These are phyloP conservation scores for Chrysaora quinquecirrha DNA, from an alignment of 30 jellyfish, hydroid and myxozoan genomes.

Conservation along the genomic window DNA sequence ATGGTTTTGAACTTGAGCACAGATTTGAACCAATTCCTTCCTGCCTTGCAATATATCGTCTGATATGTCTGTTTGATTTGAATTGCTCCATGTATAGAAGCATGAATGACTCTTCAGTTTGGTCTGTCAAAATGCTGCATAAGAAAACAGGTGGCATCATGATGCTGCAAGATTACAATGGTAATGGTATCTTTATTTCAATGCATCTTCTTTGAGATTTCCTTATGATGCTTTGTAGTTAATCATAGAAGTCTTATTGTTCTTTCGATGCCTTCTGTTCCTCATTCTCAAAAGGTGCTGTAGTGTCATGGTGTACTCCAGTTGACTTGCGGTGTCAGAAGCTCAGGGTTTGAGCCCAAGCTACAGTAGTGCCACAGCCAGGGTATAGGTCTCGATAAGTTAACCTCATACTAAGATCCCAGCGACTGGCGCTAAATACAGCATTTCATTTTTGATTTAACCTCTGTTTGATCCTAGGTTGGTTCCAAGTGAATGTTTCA, in stretches of 20 bases:
- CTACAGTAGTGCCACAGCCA: too few relatives aligned
- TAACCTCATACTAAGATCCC: too few relatives aligned
- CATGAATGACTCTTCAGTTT: slow-evolving; percentile 76
- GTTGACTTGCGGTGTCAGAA: too few relatives aligned
- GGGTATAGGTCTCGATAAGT: too few relatives aligned
- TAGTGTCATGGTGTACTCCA: too few relatives aligned
- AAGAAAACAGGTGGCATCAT: slow-evolving; percentile 91
- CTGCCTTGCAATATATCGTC: slow-evolving; percentile 90
- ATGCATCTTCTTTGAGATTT: not conserved
- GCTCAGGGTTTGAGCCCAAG: too few relatives aligned
- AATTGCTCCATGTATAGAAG: slow-evolving; percentile 91
- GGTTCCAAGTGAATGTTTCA: slow-evolving; percentile 85
- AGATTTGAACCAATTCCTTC: slow-evolving; percentile 88
- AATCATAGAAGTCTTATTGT: too few relatives aligned
- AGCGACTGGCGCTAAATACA: too few relatives aligned
- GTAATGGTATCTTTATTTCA: too few relatives aligned
- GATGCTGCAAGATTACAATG: slow-evolving; percentile 85
- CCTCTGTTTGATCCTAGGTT: slow-evolving; percentile 76
- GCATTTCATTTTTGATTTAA: too few relatives aligned
- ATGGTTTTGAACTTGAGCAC: not conserved
- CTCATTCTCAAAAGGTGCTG: too few relatives aligned
- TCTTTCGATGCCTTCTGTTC: too few relatives aligned
- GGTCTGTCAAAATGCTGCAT: slow-evolving; percentile 94
- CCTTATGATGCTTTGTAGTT: not conserved
- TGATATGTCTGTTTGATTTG: slow-evolving; percentile 91